phyloP scores from a whole-genome alignment of 2,113 vertebrate species.

The Neogobius melanostomus region DNA sequence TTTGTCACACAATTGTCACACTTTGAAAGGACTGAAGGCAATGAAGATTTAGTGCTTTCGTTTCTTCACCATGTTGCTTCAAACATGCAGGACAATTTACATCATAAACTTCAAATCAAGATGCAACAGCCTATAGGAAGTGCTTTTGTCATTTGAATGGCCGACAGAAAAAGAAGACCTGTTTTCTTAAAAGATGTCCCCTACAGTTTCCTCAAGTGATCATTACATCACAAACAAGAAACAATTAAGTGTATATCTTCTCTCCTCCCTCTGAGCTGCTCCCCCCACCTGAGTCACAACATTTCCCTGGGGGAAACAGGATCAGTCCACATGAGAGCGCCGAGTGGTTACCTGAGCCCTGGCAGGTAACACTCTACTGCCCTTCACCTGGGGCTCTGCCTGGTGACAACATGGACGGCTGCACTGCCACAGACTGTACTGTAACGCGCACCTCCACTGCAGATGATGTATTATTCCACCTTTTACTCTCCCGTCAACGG shows the following conservation, averaged over 20 bases:
- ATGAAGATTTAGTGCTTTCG: too few species aligned
- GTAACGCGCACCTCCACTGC: slow-evolving; percentile 30
- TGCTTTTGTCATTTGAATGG: not conserved
- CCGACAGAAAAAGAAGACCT: not conserved
- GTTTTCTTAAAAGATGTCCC: not conserved
- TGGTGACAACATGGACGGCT: slow-evolving; percentile 30
- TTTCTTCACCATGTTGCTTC: too few species aligned
- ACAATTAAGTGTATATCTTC: not conserved
- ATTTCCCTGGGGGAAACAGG: slow-evolving; percentile 47
- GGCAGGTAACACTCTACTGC: slow-evolving; percentile 62
- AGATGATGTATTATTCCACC: not conserved
- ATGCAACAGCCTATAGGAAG: too few species aligned
- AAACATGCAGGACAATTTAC: too few species aligned
- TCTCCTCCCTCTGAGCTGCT: not conserved
- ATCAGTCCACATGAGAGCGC: slow-evolving; percentile 52
- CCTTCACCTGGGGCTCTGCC: slow-evolving; percentile 37
- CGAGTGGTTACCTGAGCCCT: slow-evolving; percentile 56
- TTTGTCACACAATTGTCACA: not conserved
- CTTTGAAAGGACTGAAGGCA: too few species aligned
- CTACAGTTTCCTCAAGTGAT: slow-evolving; percentile 12
- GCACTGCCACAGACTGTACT: slow-evolving; percentile 10
- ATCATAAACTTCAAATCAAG: too few species aligned
- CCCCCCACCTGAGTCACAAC: slow-evolving; percentile 5
- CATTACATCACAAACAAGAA: slow-evolving; percentile 9
- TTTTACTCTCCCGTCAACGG: not conserved